Evolutionary conservation across 1,140 invertebrate genomes (phyloP), one percentile per base, ranked within the genome.

Genomic region (Brachionus calyciflorus): DNA sequence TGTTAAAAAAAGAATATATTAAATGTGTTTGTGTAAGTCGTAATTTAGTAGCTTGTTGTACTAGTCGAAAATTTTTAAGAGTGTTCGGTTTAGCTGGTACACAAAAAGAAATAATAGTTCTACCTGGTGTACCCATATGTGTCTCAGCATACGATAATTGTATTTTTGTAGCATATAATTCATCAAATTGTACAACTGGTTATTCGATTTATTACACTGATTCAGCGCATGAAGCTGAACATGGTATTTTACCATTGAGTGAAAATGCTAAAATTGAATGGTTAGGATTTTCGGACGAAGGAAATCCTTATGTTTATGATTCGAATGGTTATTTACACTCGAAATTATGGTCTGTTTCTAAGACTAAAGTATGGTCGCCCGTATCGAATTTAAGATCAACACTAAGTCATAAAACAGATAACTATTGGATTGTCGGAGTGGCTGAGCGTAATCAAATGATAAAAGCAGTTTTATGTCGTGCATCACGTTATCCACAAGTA

Each of bases 21-120:
- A 73, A 55, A 24, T 73, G 69, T 73, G 46, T 73, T 9, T 51
- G 69, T 55, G 69, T 26, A 19, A 73, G 91, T 6, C 86, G 88
- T 26, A 89, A 87, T 53, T 89, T 93, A 81, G 86, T 95, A 14
- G 93, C 91, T 28, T 89, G 89, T 46, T 91, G 90, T 4, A 95
- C 93, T 0, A 88, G 88, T 78, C 85, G 84, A 33, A 86, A 91
- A 76, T 88, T 90, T 78, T 82, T 98, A 12, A 86, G 93, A 37
- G 82, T 97, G n/a, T 95, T 91, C 82, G 91, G 90, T 6, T 85
- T 91, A 6, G 89, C 90, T 82, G 94, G 94, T 17, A 89, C 91
- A 0, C 94, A 98, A 84, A 88, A 90, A 82, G 90, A 92, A 83
- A 87, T 91, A 2, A 84, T 93, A 79, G 88, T 88, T 9, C 80